Evolutionary conservation across 2,113 vertebrate species (phyloP).

Genomic region (Prietella phreatophila): DNA sequence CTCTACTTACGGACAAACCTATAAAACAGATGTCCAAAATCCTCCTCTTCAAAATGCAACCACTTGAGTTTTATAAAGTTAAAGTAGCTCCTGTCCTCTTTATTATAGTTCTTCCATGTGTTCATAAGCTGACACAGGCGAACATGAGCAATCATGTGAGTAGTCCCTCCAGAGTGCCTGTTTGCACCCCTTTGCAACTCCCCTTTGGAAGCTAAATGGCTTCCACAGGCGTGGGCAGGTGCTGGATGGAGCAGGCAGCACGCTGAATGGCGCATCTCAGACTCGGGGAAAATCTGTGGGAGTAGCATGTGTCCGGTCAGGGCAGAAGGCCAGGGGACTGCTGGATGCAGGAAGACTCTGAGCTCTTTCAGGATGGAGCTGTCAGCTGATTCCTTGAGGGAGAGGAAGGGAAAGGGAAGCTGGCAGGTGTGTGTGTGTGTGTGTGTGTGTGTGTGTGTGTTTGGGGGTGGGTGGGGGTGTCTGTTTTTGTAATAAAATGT

Average conservation of each 20-base stretch:
- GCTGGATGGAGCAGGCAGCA: conserved; percentile 25
- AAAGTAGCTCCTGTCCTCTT: not conserved
- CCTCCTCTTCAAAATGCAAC: not conserved
- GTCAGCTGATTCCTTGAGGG: conserved; percentile 68
- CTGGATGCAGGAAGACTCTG: conserved; percentile 67
- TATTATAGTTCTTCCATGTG: conserved; percentile 6
- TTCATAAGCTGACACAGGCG: not conserved
- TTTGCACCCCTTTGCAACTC: not conserved
- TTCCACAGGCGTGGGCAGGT: conserved; percentile 44
- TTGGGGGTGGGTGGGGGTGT: conserved; percentile 31
- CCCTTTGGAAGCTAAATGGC: conserved; percentile 6
- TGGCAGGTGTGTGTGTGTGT: conserved; percentile 43
- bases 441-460: not conserved
- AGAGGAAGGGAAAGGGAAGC: conserved; percentile 55
- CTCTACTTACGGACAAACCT: not conserved
- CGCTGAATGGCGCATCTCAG: conserved; percentile 43
- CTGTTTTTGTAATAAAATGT: conserved; percentile 62
- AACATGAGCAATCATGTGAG: not conserved
- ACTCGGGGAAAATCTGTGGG: conserved; percentile 28
- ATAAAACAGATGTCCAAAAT: conserved; percentile 33
- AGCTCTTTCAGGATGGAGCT: conserved; percentile 71
- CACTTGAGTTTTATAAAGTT: conserved; percentile 2
- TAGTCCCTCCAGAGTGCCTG: conserved; percentile 11
- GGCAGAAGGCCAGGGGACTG: conserved; percentile 63
- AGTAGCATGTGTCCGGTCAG: conserved; percentile 54